phyloP scores from a whole-genome alignment of 2,797 vertebrate species.

The Centroberyx gerrardi region DNA sequence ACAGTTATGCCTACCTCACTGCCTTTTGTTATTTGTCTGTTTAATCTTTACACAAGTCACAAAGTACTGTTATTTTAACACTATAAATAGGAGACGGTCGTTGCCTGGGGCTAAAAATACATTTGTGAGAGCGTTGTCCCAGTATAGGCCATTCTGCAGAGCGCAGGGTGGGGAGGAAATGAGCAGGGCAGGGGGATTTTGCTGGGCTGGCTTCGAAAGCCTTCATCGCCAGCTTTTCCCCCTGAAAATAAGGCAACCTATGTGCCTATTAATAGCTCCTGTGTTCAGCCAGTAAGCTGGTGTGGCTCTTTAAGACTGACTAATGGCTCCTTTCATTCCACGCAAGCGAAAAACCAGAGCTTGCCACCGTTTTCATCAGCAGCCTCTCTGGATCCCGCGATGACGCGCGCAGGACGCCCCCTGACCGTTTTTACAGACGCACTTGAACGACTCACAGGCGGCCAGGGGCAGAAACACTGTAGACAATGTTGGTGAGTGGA shows the following conservation, averaged over 20 bases:
- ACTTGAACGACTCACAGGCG: conserved; percentile 28
- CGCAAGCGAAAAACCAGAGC: conserved; percentile 61
- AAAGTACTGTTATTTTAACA: not conserved
- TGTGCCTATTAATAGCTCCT: conserved; percentile 77
- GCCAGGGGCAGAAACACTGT: conserved; percentile 36
- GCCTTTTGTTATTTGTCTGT: conserved; percentile 12
- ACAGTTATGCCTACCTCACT: not conserved
- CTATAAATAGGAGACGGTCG: conserved; percentile 44
- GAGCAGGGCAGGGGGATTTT: conserved; percentile 66
- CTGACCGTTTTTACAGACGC: conserved; percentile 64
- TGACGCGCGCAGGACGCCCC: conserved; percentile 66
- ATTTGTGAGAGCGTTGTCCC: conserved; percentile 53
- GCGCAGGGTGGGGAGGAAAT: conserved; percentile 85
- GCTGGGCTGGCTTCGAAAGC: conserved; percentile 31
- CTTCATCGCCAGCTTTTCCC: conserved; percentile 49
- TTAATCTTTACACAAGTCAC: conserved; percentile 25
- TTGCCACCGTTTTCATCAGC: conserved; percentile 69
- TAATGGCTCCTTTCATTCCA: conserved; percentile 66
- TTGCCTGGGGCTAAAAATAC: conserved; percentile 73
- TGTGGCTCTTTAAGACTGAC: conserved; percentile 68
- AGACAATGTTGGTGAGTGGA: conserved; percentile 56
- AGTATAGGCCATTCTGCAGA: conserved; percentile 65
- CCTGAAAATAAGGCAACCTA: conserved; percentile 32
- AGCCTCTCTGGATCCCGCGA: conserved; percentile 43
- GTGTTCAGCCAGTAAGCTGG: conserved; percentile 32